These are phyloP conservation scores for Rhopalosiphum padi DNA, from an alignment of 1,140 invertebrate genomes.

Conservation along the genomic window DNA sequence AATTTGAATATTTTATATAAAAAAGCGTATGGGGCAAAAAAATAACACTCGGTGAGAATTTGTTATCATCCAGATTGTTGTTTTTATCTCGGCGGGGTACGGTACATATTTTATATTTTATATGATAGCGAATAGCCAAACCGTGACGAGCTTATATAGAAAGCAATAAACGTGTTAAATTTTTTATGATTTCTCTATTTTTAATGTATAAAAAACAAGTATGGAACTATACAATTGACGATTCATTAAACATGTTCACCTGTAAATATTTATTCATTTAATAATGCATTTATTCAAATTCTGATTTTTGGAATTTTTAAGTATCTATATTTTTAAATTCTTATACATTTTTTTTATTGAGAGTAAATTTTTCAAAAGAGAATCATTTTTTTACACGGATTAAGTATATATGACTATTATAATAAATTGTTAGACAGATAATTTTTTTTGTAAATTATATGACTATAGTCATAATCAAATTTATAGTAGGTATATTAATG, in stretches of 20 bases:
- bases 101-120: neutral
- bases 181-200: neutral
- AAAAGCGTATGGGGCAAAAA: too few relatives aligned
- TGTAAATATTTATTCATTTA: neutral
- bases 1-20: neutral
- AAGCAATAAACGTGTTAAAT: neutral
- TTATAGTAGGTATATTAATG: too few relatives aligned
- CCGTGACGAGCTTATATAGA: neutral
- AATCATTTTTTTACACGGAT: neutral
- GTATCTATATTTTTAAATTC: neutral
- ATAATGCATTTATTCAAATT: neutral
- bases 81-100: neutral
- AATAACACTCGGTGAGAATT: neutral
- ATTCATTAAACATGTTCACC: neutral
- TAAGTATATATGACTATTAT: neutral
- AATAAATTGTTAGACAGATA: neutral
- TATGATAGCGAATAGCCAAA: neutral
- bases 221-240: neutral
- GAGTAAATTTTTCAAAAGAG: neutral
- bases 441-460: neutral
- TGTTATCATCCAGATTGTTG: neutral
- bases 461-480: too few relatives aligned
- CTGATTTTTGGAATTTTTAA: neutral
- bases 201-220: neutral
- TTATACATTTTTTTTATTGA: neutral